phyloP scores from a whole-genome alignment of 2,113 vertebrate species.

The Anarhynchus alexandrinus region DNA sequence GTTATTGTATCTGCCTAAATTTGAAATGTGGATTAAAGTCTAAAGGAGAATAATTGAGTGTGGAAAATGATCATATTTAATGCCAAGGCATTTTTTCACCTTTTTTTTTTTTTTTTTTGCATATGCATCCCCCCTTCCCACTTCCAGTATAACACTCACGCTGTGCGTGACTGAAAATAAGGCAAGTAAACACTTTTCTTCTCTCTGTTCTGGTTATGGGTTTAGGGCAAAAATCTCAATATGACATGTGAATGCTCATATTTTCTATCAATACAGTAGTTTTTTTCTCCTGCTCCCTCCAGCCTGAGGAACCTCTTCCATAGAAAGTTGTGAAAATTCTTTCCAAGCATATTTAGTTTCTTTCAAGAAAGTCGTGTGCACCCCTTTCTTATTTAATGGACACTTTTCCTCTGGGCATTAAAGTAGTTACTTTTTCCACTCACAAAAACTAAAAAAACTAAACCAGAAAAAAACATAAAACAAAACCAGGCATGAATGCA shows the following conservation, averaged over 20 bases:
- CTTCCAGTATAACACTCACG: background rate
- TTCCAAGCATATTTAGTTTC: background rate
- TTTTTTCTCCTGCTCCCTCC: background rate
- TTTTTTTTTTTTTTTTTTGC: background rate
- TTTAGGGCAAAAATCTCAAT: background rate
- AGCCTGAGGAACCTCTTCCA: background rate
- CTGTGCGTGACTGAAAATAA: background rate
- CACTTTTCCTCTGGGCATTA: background rate
- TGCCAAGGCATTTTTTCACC: too few relatives aligned
- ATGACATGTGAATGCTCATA: background rate
- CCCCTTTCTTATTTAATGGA: background rate
- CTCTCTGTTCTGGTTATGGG: background rate
- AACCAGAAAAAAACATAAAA: background rate
- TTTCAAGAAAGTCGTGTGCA: background rate
- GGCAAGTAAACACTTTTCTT: background rate
- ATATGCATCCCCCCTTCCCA: background rate
- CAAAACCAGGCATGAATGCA: background rate
- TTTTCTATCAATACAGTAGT: background rate
- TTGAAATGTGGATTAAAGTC: background rate
- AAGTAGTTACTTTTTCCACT: background rate
- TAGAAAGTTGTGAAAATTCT: background rate
- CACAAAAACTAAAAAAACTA: background rate
- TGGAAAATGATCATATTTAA: too few relatives aligned
- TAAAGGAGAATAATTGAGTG: too few relatives aligned
- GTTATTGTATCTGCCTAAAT: background rate